Conservation (phyloP, 1,140 invertebrate species). For the Drosophila kanapiae region DNA sequence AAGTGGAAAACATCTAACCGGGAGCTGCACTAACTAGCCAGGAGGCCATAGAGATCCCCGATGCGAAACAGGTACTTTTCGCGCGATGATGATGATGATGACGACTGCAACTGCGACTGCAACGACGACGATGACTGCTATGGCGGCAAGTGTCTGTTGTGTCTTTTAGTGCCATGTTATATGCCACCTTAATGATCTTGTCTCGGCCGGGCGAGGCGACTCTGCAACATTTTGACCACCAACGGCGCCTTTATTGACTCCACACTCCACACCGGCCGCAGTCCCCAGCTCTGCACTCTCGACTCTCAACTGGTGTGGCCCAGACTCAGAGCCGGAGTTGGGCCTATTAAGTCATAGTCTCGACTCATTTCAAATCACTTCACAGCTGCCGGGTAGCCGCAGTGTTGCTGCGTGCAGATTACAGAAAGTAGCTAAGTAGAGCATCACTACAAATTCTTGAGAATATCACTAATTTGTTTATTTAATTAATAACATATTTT, state of each 20-base stretch:
- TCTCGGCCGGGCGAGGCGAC: constrained; percentile 72
- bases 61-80: constrained; percentile 78
- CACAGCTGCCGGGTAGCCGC: constrained; percentile 55
- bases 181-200: constrained; percentile 85
- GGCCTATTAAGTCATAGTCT: constrained; percentile 84
- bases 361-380: constrained; percentile 73
- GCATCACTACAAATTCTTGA: not conserved
- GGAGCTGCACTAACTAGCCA: constrained; percentile 66
- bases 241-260: constrained; percentile 84
- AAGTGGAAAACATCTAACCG: constrained; percentile 64
- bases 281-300: constrained; percentile 22
- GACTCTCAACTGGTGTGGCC: constrained; percentile 49
- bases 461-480: not conserved
- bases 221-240: constrained; percentile 81
- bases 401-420: constrained; percentile 8
- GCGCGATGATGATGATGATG: constrained; percentile 41
- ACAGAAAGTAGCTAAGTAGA: not conserved
- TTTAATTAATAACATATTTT: no score
- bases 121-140: constrained; percentile 15
- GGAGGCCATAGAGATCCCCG: constrained; percentile 46
- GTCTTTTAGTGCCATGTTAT: constrained; percentile 84
- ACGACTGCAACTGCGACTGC: constrained; percentile 6
- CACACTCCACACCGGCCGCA: constrained; percentile 44
- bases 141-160: constrained; percentile 78
- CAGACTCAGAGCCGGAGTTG: constrained; percentile 47